Conservation (phyloP, 2,888 invertebrate genomes). For the Punctoribates punctum region DNA sequence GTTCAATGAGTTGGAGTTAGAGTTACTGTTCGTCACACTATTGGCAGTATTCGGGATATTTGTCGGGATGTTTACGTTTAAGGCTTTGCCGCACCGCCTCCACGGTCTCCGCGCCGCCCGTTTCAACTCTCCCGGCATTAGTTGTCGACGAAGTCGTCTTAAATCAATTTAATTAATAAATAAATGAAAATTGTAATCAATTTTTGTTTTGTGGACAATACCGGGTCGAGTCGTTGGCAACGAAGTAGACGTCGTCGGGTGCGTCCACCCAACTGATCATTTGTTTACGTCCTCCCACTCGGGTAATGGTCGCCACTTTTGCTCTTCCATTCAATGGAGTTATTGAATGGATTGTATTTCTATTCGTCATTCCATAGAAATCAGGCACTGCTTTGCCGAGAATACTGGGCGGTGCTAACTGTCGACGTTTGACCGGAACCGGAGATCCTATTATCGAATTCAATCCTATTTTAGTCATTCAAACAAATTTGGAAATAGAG, state of each 20-base stretch:
- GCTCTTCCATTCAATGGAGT: constrained; percentile 68
- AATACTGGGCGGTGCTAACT: constrained; percentile 44
- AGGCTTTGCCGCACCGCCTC: constrained; percentile 36
- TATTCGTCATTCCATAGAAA: constrained; percentile 40
- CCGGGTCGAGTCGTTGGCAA: constrained; percentile 85
- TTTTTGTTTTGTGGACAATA: constrained; percentile 54
- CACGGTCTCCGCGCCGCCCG: constrained; percentile 82
- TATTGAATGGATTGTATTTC: constrained; percentile 31
- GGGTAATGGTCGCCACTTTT: constrained; percentile 72
- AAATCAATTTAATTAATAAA: constrained; percentile 42
- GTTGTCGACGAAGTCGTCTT: constrained; percentile 76
- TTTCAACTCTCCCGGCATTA: constrained; percentile 72
- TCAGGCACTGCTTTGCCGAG: constrained; percentile 41
- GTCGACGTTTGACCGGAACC: constrained; percentile 39
- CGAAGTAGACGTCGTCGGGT: constrained; percentile 93
- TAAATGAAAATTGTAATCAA: not conserved
- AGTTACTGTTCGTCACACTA: constrained; percentile 7
- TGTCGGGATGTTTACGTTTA: not conserved
- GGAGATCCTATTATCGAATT: not conserved
- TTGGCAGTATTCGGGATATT: not conserved
- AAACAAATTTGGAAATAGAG: not conserved
- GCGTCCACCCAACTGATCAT: constrained; percentile 98
- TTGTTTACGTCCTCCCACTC: constrained; percentile 69
- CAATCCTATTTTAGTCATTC: not conserved
- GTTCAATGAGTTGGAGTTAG: constrained; percentile 27